Evolutionary conservation across 1,140 invertebrate species (phyloP).

Genomic region (Dendroctonus ponderosae): DNA sequence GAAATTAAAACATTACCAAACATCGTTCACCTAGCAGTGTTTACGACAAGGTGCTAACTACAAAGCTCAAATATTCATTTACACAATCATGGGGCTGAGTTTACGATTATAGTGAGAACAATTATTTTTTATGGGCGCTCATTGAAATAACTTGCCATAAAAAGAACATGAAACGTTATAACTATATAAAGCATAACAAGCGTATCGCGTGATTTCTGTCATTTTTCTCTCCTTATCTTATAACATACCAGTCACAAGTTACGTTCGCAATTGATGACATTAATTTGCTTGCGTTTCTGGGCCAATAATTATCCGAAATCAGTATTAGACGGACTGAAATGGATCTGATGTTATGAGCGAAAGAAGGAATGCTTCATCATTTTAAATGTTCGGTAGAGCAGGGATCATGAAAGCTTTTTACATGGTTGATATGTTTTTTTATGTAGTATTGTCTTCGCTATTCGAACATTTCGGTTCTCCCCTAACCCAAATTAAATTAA

Average conservation of each 20-base stretch:
- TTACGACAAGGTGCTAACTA: too few species aligned
- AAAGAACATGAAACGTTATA: slow-evolving; percentile 14
- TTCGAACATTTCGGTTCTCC: too few species aligned
- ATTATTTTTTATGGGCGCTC: not conserved
- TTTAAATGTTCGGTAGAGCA: too few species aligned
- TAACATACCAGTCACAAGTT: slow-evolving; percentile 9
- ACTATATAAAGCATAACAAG: slow-evolving; percentile 24
- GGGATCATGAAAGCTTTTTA: too few species aligned
- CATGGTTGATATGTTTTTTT: too few species aligned
- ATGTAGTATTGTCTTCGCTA: too few species aligned
- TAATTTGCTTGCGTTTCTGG: slow-evolving; percentile 14
- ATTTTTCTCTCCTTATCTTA: slow-evolving; percentile 26
- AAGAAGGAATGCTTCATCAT: too few species aligned
- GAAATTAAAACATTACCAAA: too few species aligned
- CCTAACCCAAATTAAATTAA: too few species aligned
- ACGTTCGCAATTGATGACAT: slow-evolving; percentile 8
- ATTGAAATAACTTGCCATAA: not conserved
- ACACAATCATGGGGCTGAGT: not conserved
- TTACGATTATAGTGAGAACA: too few species aligned
- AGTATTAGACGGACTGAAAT: not conserved
- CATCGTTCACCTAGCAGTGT: too few species aligned
- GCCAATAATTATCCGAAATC: not conserved
- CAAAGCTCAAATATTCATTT: not conserved
- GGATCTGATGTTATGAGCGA: not conserved
- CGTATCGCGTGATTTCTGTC: slow-evolving; percentile 22